A percentile compares a stretch with the other conserved stretches of the same genome.
These are phyloP conservation scores for Pegoplata infirma DNA, from an alignment of 2,888 invertebrate species.

Conservation along the genomic window DNA sequence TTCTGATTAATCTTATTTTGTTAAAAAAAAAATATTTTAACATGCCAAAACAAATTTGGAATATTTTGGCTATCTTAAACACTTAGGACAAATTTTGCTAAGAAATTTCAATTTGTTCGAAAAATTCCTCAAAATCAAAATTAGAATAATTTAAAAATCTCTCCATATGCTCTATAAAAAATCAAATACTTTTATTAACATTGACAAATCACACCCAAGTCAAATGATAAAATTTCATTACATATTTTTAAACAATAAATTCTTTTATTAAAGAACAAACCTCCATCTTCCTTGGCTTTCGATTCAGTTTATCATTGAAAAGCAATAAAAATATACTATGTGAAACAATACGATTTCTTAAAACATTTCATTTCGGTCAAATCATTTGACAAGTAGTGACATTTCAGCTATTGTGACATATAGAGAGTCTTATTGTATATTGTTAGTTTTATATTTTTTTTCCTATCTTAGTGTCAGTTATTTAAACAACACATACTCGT, in stretches of 20 bases:
- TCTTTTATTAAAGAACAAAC: not conserved
- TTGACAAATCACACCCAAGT: not conserved
- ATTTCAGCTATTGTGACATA: constrained; percentile 59
- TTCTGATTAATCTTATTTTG: too few species aligned
- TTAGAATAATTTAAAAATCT: too few species aligned
- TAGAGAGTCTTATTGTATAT: constrained; percentile 11
- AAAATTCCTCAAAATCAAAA: too few species aligned
- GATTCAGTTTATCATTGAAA: not conserved
- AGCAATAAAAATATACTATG: constrained; percentile 11
- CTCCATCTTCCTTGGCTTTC: not conserved
- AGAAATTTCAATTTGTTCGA: too few species aligned
- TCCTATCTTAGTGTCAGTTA: constrained; percentile 27
- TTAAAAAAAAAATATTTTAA: too few species aligned
- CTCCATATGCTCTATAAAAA: too few species aligned
- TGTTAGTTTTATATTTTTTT: constrained; percentile 13
- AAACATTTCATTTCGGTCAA: constrained; percentile 73
- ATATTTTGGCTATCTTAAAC: too few species aligned
- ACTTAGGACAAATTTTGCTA: too few species aligned
- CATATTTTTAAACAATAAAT: not conserved
- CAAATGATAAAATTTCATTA: constrained; percentile 4
- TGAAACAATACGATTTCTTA: not conserved
- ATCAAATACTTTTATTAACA: too few species aligned
- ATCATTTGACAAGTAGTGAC: constrained; percentile 68
- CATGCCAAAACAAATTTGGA: too few species aligned
- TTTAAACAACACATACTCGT: constrained; percentile 24